phyloP scores from a whole-genome alignment of 2,797 vertebrate genomes.

The Sylvia borin region DNA sequence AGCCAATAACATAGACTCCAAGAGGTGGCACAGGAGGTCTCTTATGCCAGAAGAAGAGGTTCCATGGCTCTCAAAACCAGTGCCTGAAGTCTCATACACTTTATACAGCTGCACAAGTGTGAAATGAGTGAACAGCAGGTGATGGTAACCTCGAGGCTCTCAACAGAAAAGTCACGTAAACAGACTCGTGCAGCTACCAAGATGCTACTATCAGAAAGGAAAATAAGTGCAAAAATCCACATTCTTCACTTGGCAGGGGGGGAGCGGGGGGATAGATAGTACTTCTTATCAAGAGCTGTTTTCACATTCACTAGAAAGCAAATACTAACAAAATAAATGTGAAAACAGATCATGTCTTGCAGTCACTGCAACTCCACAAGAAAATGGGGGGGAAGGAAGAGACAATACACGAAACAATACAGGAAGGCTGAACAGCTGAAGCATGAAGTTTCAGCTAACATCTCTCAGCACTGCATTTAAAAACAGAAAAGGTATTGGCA shows the following conservation, averaged over 20 bases:
- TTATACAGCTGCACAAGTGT: neutral
- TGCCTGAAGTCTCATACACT: neutral
- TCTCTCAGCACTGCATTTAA: neutral
- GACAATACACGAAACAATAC: rapidly evolving
- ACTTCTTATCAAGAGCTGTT: neutral
- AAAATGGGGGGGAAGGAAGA: rapidly evolving
- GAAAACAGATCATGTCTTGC: neutral
- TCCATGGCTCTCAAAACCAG: neutral
- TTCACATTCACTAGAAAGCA: neutral
- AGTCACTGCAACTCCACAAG: neutral
- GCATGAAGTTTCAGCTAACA: neutral
- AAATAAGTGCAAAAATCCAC: neutral
- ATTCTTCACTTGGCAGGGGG: neutral
- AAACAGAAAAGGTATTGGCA: neutral
- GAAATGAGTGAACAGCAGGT: neutral
- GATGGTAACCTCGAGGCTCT: neutral
- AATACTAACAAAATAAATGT: neutral
- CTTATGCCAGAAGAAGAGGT: neutral
- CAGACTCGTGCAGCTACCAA: neutral
- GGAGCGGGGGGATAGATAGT: neutral
- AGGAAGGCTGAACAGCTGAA: neutral
- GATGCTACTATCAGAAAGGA: neutral
- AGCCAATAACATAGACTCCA: neutral
- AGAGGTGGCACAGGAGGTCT: neutral
- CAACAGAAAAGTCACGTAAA: neutral